Evolutionary conservation across 2,888 invertebrate species (phyloP).

Genomic region (Cactoblastis cactorum): DNA sequence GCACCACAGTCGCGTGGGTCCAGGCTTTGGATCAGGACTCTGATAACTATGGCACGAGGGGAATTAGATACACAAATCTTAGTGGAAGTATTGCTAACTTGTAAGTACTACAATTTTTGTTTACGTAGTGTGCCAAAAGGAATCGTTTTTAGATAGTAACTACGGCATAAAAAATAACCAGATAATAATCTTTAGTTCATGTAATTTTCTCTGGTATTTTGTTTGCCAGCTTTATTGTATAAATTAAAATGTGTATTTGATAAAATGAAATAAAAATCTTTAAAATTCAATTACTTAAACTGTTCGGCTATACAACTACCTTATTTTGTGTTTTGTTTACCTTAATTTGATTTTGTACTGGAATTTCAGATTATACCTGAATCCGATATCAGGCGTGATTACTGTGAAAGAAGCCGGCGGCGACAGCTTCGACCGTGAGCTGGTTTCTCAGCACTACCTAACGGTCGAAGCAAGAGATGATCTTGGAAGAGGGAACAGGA

Average conservation of each 20-base stretch:
- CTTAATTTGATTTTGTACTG: too few relatives aligned
- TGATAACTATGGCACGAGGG: slow-evolving; percentile 90
- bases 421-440: slow-evolving; percentile 90
- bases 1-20: slow-evolving; percentile 90
- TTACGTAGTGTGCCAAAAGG: too few relatives aligned
- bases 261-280: too few relatives aligned
- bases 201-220: too few relatives aligned
- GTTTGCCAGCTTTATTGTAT: too few relatives aligned
- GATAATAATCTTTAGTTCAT: too few relatives aligned
- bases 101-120: slow-evolving; percentile 86
- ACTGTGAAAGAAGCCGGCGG: slow-evolving; percentile 88
- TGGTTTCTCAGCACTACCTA: slow-evolving; percentile 89
- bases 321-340: too few relatives aligned
- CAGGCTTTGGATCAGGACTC: slow-evolving; percentile 93
- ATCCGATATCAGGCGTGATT: slow-evolving; percentile 90
- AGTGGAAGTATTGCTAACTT: slow-evolving; percentile 92
- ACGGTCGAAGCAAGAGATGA: slow-evolving; percentile 95
- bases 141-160: too few relatives aligned
- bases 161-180: too few relatives aligned
- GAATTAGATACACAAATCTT: slow-evolving; percentile 92
- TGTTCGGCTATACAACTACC: too few relatives aligned
- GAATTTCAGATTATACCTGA: slow-evolving; percentile 84
- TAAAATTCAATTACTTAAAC: too few relatives aligned
- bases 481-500: slow-evolving; percentile 87
- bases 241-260: too few relatives aligned